These are phyloP conservation scores for Catharus ustulatus DNA, from an alignment of 2,797 vertebrate genomes.

Conservation along the genomic window DNA sequence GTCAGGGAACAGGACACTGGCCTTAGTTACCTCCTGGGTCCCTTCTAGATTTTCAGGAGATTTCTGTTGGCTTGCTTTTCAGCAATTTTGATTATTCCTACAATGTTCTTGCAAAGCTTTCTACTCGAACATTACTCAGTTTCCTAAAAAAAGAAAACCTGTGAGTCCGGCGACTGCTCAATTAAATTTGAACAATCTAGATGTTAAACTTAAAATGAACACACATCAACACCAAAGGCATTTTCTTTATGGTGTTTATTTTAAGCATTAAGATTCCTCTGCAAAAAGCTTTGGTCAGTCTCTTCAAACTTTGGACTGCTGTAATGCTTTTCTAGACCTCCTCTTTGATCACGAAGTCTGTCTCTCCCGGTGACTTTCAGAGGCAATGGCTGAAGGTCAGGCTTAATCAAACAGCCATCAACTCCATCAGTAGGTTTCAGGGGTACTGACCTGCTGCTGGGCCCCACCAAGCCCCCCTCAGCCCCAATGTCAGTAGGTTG, in stretches of 20 bases:
- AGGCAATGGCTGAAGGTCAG: constrained; percentile 70
- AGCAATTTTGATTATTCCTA: constrained; percentile 11
- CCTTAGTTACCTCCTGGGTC: not conserved
- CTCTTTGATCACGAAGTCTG: constrained; percentile 76
- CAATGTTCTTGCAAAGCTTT: constrained; percentile 38
- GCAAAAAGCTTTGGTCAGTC: constrained; percentile 86
- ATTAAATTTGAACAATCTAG: constrained; percentile 38
- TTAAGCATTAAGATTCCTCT: constrained; percentile 86
- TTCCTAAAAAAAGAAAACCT: constrained; percentile 48
- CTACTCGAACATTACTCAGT: constrained; percentile 10
- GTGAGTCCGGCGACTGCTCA: constrained; percentile 9
- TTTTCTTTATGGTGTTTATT: constrained; percentile 72
- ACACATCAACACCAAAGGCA: constrained; percentile 51
- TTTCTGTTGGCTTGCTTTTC: not conserved
- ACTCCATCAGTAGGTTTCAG: constrained; percentile 72
- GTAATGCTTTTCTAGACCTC: constrained; percentile 80
- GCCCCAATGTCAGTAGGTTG: constrained; percentile 57
- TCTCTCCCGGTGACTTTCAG: constrained; percentile 76
- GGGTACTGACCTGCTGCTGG: constrained; percentile 20
- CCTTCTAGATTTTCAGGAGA: not conserved
- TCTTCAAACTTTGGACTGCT: constrained; percentile 83
- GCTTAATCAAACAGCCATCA: constrained; percentile 75
- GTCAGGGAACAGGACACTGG: constrained; percentile 6
- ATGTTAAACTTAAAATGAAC: constrained; percentile 58
- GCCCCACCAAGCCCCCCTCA: constrained; percentile 62